Conservation (phyloP, 2,797 vertebrate genomes). For the Tolypeutes matacus region DNA sequence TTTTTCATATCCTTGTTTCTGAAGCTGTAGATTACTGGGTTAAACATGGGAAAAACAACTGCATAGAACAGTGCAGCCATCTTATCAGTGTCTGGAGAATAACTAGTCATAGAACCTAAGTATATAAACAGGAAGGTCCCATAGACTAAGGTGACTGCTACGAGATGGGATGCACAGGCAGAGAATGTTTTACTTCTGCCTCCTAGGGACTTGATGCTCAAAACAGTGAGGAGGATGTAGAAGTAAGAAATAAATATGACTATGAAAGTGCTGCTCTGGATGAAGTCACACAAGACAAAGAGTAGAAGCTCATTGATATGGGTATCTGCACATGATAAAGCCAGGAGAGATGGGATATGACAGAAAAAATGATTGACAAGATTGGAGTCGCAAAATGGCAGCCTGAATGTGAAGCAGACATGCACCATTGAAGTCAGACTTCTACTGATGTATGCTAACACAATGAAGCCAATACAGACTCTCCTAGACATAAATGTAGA, state of each 20-base stretch:
- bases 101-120: slow-evolving; percentile 66
- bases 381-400: slow-evolving; percentile 75
- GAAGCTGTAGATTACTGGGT: slow-evolving; percentile 83
- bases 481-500: slow-evolving; percentile 52
- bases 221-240: slow-evolving; percentile 65
- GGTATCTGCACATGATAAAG: slow-evolving; percentile 67
- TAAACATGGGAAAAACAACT: slow-evolving; percentile 82
- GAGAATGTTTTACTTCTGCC: slow-evolving; percentile 70
- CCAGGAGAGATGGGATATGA: slow-evolving; percentile 76
- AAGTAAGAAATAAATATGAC: slow-evolving; percentile 72
- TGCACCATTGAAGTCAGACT: slow-evolving; percentile 71
- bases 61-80: slow-evolving; percentile 79
- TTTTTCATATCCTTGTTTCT: slow-evolving; percentile 81
- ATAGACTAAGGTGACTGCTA: slow-evolving; percentile 73
- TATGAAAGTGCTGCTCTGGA: slow-evolving; percentile 72
- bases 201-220: slow-evolving; percentile 63
- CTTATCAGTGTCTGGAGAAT: slow-evolving; percentile 67
- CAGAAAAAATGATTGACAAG: slow-evolving; percentile 80
- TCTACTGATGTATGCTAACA: slow-evolving; percentile 59
- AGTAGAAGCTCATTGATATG: slow-evolving; percentile 73
- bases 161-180: slow-evolving; percentile 75
- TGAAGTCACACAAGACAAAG: slow-evolving; percentile 75
- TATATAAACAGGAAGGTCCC: slow-evolving; percentile 80
- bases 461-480: background rate
- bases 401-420: slow-evolving; percentile 67